Conservation (phyloP, 1,140 invertebrate species). For the Bombus consobrinus region DNA sequence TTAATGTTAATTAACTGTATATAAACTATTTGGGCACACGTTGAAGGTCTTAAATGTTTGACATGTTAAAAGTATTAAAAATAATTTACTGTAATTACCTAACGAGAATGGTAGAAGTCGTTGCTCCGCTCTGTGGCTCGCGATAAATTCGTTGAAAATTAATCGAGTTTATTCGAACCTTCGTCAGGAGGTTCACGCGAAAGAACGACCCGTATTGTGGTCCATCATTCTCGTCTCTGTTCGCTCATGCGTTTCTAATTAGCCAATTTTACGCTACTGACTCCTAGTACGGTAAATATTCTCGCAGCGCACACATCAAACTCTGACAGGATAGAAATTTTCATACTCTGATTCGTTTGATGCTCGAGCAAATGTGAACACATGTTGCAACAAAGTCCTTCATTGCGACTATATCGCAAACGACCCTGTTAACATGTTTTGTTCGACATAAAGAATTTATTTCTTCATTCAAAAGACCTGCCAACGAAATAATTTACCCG, state of each 20-base stretch:
- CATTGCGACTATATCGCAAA: not conserved
- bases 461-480: not conserved
- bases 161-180: not conserved
- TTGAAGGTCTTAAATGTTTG: not conserved
- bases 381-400: not conserved
- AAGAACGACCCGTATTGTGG: not conserved
- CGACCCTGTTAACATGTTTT: too few relatives aligned
- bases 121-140: not conserved
- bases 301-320: not conserved
- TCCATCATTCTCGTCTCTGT: conserved; percentile 5
- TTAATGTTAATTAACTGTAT: too few relatives aligned
- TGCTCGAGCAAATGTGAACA: not conserved
- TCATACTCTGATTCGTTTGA: conserved; percentile 46
- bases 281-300: conserved; percentile 38
- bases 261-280: conserved; percentile 64
- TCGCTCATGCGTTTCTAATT: conserved; percentile 50
- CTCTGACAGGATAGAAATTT: not conserved
- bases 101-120: not conserved
- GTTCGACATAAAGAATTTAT: not conserved
- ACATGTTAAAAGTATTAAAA: not conserved
- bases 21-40: not conserved
- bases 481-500: not conserved
- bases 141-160: not conserved
- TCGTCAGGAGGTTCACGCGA: not conserved
- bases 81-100: not conserved